phyloP scores from a whole-genome alignment of 2,113 vertebrate species.

The Tyto alba region DNA sequence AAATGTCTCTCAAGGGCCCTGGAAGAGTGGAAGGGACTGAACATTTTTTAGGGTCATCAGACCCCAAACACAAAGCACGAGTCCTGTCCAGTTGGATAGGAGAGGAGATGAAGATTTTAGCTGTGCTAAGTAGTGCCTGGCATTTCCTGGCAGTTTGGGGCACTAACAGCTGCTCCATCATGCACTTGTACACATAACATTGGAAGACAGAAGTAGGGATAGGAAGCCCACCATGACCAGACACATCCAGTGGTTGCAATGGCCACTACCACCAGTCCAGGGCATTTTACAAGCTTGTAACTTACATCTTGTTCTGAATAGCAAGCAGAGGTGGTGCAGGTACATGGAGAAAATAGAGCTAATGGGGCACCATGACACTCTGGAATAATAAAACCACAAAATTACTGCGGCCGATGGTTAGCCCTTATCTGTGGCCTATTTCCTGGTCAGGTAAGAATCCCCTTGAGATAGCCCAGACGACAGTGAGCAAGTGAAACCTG shows the following conservation, averaged over 20 bases:
- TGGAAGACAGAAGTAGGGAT: not conserved
- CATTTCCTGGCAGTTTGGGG: not conserved
- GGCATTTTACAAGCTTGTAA: not conserved
- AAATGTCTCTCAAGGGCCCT: not conserved
- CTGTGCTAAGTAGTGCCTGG: not conserved
- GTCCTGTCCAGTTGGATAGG: not conserved
- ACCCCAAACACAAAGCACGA: not conserved
- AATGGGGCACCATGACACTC: not conserved
- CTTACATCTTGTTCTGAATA: not conserved
- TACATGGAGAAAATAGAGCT: not conserved
- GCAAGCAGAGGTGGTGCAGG: not conserved
- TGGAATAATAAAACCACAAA: not conserved
- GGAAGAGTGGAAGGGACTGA: not conserved
- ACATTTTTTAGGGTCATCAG: not conserved
- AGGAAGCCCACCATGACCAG: rapidly evolving
- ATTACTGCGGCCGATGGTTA: not conserved
- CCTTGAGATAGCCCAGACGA: not conserved
- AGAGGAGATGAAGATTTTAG: not conserved
- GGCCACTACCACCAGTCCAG: not conserved
- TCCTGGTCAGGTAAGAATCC: not conserved
- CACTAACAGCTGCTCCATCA: not conserved
- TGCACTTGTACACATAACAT: not conserved
- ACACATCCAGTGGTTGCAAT: not conserved
- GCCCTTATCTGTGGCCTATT: not conserved
- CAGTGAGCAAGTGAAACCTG: not conserved